These are phyloP conservation scores for Antidorcas marsupialis DNA, from an alignment of 2,113 vertebrate species.

Conservation along the genomic window DNA sequence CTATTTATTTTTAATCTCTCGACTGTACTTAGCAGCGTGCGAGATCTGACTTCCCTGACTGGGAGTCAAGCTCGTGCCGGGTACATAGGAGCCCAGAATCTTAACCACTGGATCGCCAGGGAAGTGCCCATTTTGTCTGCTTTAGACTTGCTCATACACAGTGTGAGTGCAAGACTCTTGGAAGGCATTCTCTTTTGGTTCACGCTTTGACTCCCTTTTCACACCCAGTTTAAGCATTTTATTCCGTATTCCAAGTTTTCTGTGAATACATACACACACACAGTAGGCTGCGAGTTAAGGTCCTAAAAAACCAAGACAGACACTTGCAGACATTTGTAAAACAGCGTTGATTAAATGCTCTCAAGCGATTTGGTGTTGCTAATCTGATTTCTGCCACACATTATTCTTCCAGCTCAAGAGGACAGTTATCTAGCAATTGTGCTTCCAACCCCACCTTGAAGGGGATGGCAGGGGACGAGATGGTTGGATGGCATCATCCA, in stretches of 20 bases:
- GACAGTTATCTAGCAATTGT: no score
- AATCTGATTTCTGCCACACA: no score
- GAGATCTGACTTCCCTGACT: background rate
- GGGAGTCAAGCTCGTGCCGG: background rate
- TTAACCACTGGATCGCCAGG: background rate
- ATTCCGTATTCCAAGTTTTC: background rate
- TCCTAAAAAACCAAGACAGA: no score
- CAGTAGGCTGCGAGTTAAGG: no score
- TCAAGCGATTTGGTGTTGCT: no score
- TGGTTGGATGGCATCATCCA: no score
- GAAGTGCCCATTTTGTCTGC: fast-evolving
- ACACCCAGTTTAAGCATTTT: background rate
- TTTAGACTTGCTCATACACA: background rate
- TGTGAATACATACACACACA: fast-evolving
- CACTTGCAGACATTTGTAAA: no score
- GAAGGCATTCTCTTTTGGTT: fast-evolving
- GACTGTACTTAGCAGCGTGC: fast-evolving
- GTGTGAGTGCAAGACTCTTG: background rate
- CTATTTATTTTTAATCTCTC: background rate
- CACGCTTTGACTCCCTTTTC: background rate
- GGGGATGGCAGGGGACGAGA: no score
- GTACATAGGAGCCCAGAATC: background rate
- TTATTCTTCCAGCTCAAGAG: no score
- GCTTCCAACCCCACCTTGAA: no score
- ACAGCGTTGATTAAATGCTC: no score